Evolutionary conservation across 2,113 vertebrate genomes (phyloP).

Genomic region (Chrysochloris asiatica): DNA sequence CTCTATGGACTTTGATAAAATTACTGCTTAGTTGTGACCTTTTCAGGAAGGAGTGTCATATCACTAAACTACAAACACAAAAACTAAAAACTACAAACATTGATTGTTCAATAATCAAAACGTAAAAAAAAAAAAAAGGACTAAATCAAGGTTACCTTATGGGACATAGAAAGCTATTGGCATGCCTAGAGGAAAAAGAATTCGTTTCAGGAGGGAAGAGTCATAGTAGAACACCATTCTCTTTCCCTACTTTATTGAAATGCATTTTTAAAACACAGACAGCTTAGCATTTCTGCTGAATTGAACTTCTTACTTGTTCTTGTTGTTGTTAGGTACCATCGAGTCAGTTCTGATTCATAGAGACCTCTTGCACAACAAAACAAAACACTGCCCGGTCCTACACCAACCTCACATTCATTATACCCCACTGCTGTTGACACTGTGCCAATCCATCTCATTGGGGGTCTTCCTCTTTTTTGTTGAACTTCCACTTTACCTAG

Average conservation of each 20-base stretch:
- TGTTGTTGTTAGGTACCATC: too few species aligned
- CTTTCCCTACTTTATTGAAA: constrained; percentile 33
- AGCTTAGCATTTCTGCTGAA: constrained; percentile 15
- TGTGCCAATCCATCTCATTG: too few species aligned
- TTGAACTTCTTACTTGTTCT: constrained; percentile 15
- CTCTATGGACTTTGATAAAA: constrained; percentile 3
- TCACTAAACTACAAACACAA: constrained; percentile 40
- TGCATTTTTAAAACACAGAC: not conserved
- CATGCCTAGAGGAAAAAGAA: not conserved
- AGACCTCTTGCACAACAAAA: too few species aligned
- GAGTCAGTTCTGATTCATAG: too few species aligned
- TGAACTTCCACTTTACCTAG: too few species aligned
- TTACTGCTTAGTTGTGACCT: not conserved
- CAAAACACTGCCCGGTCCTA: too few species aligned
- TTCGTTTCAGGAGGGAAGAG: not conserved
- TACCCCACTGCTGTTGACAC: too few species aligned
- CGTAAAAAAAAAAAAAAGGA: not conserved
- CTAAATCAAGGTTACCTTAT: not conserved
- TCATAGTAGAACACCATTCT: not conserved
- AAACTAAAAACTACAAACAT: too few species aligned
- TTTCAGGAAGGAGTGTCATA: constrained; percentile 48
- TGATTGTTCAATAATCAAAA: constrained; percentile 44
- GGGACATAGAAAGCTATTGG: constrained; percentile 6
- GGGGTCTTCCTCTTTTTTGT: too few species aligned
- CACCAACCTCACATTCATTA: too few species aligned